These are phyloP conservation scores for Scelioninae gen. 2 DNA, from an alignment of 2,888 invertebrate genomes.

Conservation along the genomic window DNA sequence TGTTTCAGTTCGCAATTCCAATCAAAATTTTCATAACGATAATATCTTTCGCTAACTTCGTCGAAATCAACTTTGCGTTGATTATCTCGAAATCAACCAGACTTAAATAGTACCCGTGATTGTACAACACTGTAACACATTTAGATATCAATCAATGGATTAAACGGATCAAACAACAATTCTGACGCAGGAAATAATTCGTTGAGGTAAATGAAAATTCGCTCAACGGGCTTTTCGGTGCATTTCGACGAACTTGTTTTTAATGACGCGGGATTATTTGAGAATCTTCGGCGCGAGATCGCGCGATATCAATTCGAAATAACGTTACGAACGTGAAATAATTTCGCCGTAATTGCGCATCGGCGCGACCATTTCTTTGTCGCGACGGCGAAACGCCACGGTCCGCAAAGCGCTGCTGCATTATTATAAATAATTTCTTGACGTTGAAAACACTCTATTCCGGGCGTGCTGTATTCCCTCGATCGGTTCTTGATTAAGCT, in stretches of 20 bases:
- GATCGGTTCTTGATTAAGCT: constrained; percentile 56
- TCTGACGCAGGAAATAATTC: constrained; percentile 57
- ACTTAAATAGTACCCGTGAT: constrained; percentile 56
- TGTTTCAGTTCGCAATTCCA: constrained; percentile 5
- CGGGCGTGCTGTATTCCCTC: constrained; percentile 35
- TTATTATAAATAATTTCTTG: constrained; percentile 33
- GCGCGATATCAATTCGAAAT: constrained; percentile 32
- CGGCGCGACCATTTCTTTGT: constrained; percentile 9
- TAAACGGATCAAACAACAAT: constrained; percentile 60
- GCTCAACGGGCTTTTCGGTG: constrained; percentile 49
- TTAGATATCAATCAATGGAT: constrained; percentile 59
- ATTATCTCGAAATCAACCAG: constrained; percentile 53
- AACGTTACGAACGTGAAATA: constrained; percentile 29
- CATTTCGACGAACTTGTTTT: constrained; percentile 53
- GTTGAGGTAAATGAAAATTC: constrained; percentile 59
- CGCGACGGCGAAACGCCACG: constrained; percentile 19
- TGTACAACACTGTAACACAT: constrained; percentile 57
- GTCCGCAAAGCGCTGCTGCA: not conserved
- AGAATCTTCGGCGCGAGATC: constrained; percentile 30
- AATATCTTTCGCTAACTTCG: constrained; percentile 35
- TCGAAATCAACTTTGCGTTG: constrained; percentile 50
- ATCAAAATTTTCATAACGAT: constrained; percentile 43
- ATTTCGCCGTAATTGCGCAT: constrained; percentile 33
- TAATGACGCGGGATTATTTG: constrained; percentile 54
- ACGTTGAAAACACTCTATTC: constrained; percentile 48